phyloP scores from a whole-genome alignment of 2,888 invertebrate species.

The Synanthedon andrenaeformis region DNA sequence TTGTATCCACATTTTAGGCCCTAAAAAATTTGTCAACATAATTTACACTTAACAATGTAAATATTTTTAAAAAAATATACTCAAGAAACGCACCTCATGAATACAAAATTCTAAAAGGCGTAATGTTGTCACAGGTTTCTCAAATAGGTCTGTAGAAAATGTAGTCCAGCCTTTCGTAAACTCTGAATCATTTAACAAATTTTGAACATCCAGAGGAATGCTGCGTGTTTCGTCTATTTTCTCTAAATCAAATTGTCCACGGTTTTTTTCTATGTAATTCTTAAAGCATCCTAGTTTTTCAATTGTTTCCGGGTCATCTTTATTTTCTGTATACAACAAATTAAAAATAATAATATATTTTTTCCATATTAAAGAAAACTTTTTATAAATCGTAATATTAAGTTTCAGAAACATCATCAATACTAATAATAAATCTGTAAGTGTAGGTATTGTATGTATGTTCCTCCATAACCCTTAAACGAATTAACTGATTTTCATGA shows the following conservation, averaged over 20 bases:
- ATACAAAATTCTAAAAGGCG: slow-evolving; percentile 82
- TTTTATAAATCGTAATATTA: too few relatives aligned
- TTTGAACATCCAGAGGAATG: slow-evolving; percentile 71
- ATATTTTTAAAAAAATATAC: not conserved
- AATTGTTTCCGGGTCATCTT: slow-evolving; percentile 31
- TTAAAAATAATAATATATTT: not conserved
- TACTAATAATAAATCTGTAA: too few relatives aligned
- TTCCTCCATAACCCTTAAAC: too few relatives aligned
- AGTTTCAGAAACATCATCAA: too few relatives aligned
- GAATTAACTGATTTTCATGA: too few relatives aligned
- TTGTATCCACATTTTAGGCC: slow-evolving; percentile 53
- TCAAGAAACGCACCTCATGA: slow-evolving; percentile 71
- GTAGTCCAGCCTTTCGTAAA: slow-evolving; percentile 73
- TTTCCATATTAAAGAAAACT: too few relatives aligned
- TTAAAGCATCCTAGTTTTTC: slow-evolving; percentile 34
- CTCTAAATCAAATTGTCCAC: slow-evolving; percentile 58
- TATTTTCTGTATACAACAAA: slow-evolving; percentile 27
- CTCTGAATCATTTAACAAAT: slow-evolving; percentile 64
- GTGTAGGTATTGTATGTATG: too few relatives aligned
- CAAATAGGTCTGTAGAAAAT: slow-evolving; percentile 75
- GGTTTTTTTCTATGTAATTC: slow-evolving; percentile 40
- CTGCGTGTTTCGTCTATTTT: slow-evolving; percentile 71
- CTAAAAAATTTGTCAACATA: slow-evolving; percentile 19
- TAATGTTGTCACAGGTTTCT: slow-evolving; percentile 76
- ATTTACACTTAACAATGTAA: not conserved